Conservation (phyloP, 2,113 vertebrate species). For the Dasyornis broadbenti region DNA sequence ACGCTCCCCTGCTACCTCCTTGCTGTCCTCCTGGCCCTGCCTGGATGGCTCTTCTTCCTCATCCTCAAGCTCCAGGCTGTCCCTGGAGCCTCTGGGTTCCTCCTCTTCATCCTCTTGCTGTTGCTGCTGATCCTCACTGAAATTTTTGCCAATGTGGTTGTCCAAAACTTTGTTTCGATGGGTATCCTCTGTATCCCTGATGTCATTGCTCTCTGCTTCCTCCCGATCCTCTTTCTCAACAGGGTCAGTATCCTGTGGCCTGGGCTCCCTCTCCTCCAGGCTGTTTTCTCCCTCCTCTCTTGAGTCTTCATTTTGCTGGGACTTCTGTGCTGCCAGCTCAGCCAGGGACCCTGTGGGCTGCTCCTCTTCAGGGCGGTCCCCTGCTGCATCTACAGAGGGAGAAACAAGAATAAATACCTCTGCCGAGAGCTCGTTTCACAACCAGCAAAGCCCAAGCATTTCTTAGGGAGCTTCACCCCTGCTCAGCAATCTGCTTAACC, state of each 20-base stretch:
- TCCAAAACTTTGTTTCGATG: slow-evolving; percentile 5
- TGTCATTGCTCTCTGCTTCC: slow-evolving; percentile 51
- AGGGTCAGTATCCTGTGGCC: neutral
- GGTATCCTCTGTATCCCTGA: neutral
- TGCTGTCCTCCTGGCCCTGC: neutral
- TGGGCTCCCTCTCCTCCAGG: neutral
- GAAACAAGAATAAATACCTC: neutral
- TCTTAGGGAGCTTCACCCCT: neutral
- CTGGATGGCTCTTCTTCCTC: slow-evolving; percentile 13
- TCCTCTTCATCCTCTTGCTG: neutral
- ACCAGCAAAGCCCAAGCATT: neutral
- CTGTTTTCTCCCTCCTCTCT: slow-evolving; percentile 52
- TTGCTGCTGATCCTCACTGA: slow-evolving; percentile 39
- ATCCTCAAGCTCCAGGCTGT: neutral
- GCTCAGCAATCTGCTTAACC: neutral
- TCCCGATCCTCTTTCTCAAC: neutral
- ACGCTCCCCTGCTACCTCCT: neutral
- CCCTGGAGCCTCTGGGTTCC: neutral
- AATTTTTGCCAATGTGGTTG: slow-evolving; percentile 52
- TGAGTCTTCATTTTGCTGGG: slow-evolving; percentile 26
- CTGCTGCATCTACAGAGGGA: slow-evolving; percentile 67
- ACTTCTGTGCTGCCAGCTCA: slow-evolving; percentile 41
- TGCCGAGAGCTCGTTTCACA: slow-evolving; percentile 11
- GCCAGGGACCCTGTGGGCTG: slow-evolving; percentile 55
- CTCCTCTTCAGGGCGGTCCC: neutral